phyloP scores from a whole-genome alignment of 1,140 invertebrate species.

The Laupala kohalensis region DNA sequence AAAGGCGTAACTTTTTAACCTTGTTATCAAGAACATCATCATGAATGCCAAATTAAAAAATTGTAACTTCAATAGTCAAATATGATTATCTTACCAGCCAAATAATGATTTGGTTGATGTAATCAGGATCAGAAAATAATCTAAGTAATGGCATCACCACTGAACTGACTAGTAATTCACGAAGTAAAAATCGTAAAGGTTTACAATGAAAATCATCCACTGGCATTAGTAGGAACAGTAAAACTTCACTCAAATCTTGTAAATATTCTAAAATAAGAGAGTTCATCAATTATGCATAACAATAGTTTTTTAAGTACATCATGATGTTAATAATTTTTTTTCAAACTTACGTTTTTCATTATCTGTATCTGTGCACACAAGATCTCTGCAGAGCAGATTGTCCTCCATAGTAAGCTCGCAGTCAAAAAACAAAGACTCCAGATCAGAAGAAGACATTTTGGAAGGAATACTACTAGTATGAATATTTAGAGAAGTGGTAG shows the following conservation, averaged over 20 bases:
- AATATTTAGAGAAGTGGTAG: neutral
- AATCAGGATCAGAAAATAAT: slow-evolving; percentile 83
- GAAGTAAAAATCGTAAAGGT: slow-evolving; percentile 57
- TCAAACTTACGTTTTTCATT: slow-evolving; percentile 26
- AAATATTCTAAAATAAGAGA: slow-evolving; percentile 55
- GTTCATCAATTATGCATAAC: slow-evolving; percentile 13
- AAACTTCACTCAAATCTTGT: slow-evolving; percentile 66
- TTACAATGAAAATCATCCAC: slow-evolving; percentile 76
- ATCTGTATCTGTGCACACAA: slow-evolving; percentile 45
- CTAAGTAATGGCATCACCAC: slow-evolving; percentile 68
- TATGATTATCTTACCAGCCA: slow-evolving; percentile 55
- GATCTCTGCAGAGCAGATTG: slow-evolving; percentile 51
- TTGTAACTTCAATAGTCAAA: no score
- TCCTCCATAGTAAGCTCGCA: slow-evolving; percentile 76
- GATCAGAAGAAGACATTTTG: slow-evolving; percentile 22
- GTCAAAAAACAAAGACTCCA: slow-evolving; percentile 77
- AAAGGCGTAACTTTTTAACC: neutral
- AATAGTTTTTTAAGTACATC: slow-evolving; percentile 15
- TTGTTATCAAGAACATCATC: neutral
- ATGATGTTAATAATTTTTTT: slow-evolving; percentile 1
- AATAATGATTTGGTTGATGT: slow-evolving; percentile 82
- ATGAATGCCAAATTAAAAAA: neutral
- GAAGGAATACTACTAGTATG: neutral
- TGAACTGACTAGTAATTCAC: slow-evolving; percentile 69
- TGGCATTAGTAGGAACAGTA: slow-evolving; percentile 72